Percentiles rank a stretch among this genome's conserved stretches.
Conservation (phyloP, 2,113 vertebrate species). For the Myiozetetes cayanensis region DNA sequence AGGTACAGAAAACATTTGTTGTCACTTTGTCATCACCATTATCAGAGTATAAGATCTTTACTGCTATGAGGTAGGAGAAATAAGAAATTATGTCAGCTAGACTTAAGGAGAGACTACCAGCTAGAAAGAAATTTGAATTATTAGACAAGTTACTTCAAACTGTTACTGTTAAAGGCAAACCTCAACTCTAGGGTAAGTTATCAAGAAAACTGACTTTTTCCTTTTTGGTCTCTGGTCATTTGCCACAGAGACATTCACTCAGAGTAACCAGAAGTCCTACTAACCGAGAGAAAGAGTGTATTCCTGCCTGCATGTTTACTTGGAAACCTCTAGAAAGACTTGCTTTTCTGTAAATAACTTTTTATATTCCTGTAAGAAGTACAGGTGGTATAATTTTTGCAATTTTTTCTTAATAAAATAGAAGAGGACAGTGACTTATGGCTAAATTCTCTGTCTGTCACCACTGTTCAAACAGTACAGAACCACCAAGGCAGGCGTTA, state of each 20-base stretch:
- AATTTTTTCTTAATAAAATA: neutral
- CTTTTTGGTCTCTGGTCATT: neutral
- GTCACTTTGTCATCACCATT: neutral
- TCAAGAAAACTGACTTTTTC: neutral
- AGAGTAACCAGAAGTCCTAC: neutral
- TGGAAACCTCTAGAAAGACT: neutral
- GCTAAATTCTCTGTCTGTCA: neutral
- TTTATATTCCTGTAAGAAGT: neutral
- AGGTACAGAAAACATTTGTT: fast-evolving
- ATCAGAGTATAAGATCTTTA: neutral
- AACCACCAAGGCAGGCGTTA: neutral
- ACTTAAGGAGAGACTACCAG: neutral
- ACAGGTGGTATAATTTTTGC: neutral
- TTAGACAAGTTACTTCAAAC: neutral
- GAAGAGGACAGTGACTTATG: neutral
- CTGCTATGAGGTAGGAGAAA: neutral
- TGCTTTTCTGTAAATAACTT: neutral
- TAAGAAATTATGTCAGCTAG: neutral
- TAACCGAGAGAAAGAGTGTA: neutral
- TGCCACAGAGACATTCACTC: neutral
- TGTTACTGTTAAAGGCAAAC: neutral
- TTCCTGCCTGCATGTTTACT: neutral
- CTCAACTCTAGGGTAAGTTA: neutral
- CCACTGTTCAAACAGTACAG: neutral
- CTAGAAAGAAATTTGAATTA: neutral